phyloP scores from a whole-genome alignment of 2,797 vertebrate species.

The Microctenopoma stevenorrisi region DNA sequence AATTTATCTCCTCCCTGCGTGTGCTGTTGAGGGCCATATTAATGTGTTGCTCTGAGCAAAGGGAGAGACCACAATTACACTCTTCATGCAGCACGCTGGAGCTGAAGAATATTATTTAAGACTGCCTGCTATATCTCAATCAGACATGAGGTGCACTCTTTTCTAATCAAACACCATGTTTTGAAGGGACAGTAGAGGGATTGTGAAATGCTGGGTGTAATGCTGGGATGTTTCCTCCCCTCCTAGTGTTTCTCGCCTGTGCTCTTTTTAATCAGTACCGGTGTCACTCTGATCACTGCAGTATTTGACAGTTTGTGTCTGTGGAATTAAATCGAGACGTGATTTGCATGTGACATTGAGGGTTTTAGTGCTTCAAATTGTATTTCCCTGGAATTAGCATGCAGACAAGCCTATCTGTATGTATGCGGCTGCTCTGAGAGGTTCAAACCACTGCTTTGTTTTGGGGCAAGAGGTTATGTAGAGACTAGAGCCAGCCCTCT shows the following conservation, averaged over 20 bases:
- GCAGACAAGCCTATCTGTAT: constrained; percentile 72
- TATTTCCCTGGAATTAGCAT: constrained; percentile 75
- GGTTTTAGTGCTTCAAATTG: constrained; percentile 71
- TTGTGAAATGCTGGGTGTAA: constrained; percentile 38
- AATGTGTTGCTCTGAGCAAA: constrained; percentile 46
- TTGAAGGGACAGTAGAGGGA: constrained; percentile 25
- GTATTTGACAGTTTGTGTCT: constrained; percentile 77
- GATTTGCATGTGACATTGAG: constrained; percentile 83
- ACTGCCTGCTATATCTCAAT: constrained; percentile 58
- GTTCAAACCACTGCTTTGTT: constrained; percentile 78
- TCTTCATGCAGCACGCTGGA: constrained; percentile 15
- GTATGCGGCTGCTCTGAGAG: constrained; percentile 71
- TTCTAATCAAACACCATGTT: constrained; percentile 70
- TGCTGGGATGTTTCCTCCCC: too few relatives aligned
- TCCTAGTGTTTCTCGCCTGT: background rate
- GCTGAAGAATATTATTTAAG: constrained; percentile 65
- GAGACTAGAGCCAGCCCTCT: constrained; percentile 77
- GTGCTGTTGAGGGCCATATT: constrained; percentile 59
- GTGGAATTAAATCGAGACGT: constrained; percentile 79
- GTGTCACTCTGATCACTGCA: constrained; percentile 76
- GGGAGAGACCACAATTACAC: constrained; percentile 61
- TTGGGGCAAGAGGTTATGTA: constrained; percentile 76
- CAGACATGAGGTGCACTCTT: constrained; percentile 36
- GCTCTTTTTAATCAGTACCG: constrained; percentile 71
- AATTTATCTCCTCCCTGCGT: constrained; percentile 57